A percentile compares a stretch with the other conserved stretches of the same genome.
Conservation (phyloP, 53 echinoderm and acorn worm genomes). For the Holothuria leucospilota region DNA sequence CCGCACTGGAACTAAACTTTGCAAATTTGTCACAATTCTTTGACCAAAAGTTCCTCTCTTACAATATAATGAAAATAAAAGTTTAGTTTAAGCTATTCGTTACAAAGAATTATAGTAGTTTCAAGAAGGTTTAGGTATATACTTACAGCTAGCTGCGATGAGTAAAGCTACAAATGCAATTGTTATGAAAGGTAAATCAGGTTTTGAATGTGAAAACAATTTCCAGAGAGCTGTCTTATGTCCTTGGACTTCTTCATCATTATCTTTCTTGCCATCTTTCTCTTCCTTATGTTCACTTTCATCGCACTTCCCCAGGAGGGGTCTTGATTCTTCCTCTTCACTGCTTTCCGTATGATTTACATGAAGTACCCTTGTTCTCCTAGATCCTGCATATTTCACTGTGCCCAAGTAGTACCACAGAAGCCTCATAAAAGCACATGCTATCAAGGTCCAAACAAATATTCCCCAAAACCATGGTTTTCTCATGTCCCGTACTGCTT, state of each 20-base stretch:
- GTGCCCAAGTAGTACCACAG: conserved; percentile 53
- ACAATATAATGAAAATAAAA: too few relatives aligned
- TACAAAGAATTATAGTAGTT: too few relatives aligned
- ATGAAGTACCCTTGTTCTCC: background rate
- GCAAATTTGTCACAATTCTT: too few relatives aligned
- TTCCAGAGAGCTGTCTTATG: conserved; percentile 39
- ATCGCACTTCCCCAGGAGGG: conserved; percentile 11
- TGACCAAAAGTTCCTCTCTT: too few relatives aligned
- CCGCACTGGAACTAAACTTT: too few relatives aligned
- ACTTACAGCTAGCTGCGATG: conserved; percentile 60
- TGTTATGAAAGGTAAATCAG: conserved; percentile 62
- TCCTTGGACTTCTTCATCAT: conserved; percentile 38
- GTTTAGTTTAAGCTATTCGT: too few relatives aligned
- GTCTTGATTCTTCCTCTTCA: conserved; percentile 12
- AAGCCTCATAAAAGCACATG: conserved; percentile 34
- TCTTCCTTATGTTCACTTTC: conserved; percentile 9
- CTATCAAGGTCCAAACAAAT: conserved; percentile 63
- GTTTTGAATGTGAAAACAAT: conserved; percentile 63
- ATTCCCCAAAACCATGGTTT: conserved; percentile 73
- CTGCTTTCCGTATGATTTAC: background rate
- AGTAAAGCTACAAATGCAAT: conserved; percentile 71
- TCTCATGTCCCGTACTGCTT: conserved; percentile 45
- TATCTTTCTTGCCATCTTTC: conserved; percentile 21
- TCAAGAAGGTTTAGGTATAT: background rate
- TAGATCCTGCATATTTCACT: background rate